Evolutionary conservation across 2,888 invertebrate genomes (phyloP).

Genomic region (Rhagonycha lutea): DNA sequence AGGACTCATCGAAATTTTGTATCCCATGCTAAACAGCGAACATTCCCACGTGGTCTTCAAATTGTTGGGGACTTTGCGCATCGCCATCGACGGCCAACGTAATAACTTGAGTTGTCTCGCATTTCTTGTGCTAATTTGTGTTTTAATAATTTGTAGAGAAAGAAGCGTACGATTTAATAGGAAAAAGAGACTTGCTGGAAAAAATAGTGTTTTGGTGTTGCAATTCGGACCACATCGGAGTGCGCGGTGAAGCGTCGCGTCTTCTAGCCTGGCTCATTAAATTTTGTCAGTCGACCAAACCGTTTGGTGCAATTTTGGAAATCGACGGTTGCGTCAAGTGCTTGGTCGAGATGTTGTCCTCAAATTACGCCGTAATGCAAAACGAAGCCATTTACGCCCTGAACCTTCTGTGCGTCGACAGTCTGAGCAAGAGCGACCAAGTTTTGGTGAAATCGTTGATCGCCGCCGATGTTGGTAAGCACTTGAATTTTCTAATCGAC

Average conservation of each 20-base stretch:
- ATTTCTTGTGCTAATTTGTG: neutral
- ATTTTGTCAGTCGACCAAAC: constrained; percentile 61
- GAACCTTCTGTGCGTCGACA: constrained; percentile 61
- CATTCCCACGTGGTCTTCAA: constrained; percentile 86
- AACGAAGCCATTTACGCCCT: constrained; percentile 79
- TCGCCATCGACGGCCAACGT: constrained; percentile 87
- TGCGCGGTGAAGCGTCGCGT: constrained; percentile 80
- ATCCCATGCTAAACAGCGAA: constrained; percentile 65
- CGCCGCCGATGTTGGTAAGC: constrained; percentile 47
- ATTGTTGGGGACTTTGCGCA: constrained; percentile 80
- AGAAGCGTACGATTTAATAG: constrained; percentile 70
- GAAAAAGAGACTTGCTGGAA: constrained; percentile 65
- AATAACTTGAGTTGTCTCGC: constrained; percentile 24
- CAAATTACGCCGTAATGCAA: constrained; percentile 86
- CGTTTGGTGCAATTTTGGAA: constrained; percentile 53
- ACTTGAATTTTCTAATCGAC: constrained; percentile 45
- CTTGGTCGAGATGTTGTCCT: constrained; percentile 80
- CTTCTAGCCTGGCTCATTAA: constrained; percentile 79
- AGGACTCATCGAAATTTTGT: constrained; percentile 73
- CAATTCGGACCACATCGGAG: constrained; percentile 80
- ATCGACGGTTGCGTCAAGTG: constrained; percentile 73
- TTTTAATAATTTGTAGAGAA: constrained; percentile 59
- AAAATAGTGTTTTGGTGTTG: constrained; percentile 76
- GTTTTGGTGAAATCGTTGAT: constrained; percentile 27
- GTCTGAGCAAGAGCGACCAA: constrained; percentile 32